phyloP scores from a whole-genome alignment of 2,797 vertebrate genomes.

The Myiotriccus ornatus region DNA sequence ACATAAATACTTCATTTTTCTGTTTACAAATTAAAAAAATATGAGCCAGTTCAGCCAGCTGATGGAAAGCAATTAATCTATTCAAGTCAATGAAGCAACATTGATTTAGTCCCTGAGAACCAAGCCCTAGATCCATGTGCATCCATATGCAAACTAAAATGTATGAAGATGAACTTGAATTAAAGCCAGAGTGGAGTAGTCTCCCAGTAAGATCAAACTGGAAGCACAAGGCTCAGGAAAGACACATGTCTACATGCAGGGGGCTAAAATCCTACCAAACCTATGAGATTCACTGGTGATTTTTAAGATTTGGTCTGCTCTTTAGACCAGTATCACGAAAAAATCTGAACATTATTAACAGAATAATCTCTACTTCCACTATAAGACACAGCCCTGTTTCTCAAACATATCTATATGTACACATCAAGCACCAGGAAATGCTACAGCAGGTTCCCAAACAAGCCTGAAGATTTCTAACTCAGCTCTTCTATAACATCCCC shows the following conservation, averaged over 20 bases:
- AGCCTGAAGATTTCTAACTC: not conserved
- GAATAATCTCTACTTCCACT: not conserved
- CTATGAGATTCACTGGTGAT: not conserved
- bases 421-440: not conserved
- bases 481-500: not conserved
- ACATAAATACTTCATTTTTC: not conserved
- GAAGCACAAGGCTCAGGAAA: not conserved
- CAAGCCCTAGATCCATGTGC: not conserved
- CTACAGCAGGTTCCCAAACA: not conserved
- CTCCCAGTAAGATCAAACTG: not conserved
- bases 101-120: not conserved
- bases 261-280: not conserved
- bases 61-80: not conserved
- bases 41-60: not conserved
- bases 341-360: not conserved
- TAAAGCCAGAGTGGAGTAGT: not conserved
- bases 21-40: not conserved
- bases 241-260: not conserved
- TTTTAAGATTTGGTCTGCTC: not conserved
- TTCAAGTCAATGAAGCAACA: not conserved
- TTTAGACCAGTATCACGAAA: not conserved
- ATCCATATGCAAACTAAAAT: not conserved
- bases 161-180: not conserved
- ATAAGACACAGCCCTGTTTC: not conserved
- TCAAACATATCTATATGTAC: not conserved